phyloP scores from a whole-genome alignment of 2,113 vertebrate genomes.

The Tinamus guttatus region DNA sequence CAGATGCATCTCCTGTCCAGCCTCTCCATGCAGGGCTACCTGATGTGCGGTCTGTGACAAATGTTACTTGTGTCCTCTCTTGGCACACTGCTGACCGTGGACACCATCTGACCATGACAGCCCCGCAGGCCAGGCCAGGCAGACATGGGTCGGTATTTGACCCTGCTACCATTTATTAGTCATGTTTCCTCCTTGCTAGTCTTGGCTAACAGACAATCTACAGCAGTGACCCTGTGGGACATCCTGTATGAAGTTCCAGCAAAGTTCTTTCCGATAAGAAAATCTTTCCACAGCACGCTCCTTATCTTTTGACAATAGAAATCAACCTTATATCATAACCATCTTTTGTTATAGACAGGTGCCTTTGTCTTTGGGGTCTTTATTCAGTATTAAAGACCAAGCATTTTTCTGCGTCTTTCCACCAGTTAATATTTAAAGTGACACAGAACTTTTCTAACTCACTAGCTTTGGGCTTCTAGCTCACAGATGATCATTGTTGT shows the following conservation, averaged over 20 bases:
- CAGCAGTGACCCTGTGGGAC: not conserved
- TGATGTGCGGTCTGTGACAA: not conserved
- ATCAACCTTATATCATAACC: not conserved
- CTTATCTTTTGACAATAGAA: not conserved
- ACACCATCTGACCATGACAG: not conserved
- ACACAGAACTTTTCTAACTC: not conserved
- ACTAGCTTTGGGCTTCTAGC: not conserved
- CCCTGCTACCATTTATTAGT: not conserved
- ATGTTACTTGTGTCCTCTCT: fast-evolving
- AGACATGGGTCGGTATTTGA: not conserved
- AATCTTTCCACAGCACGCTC: not conserved
- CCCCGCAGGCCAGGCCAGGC: fast-evolving
- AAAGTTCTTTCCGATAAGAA: not conserved
- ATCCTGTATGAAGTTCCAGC: not conserved
- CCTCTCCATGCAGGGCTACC: fast-evolving
- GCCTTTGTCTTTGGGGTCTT: not conserved
- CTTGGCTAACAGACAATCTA: not conserved
- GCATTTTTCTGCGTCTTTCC: not conserved
- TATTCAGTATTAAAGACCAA: not conserved
- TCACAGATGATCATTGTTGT: not conserved
- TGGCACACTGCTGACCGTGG: not conserved
- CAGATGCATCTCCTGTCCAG: not conserved
- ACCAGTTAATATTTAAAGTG: not conserved
- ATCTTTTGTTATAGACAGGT: not conserved
- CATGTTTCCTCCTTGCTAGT: not conserved